phyloP scores from a whole-genome alignment of 2,113 vertebrate species.

The Psilopogon haemacephalus region DNA sequence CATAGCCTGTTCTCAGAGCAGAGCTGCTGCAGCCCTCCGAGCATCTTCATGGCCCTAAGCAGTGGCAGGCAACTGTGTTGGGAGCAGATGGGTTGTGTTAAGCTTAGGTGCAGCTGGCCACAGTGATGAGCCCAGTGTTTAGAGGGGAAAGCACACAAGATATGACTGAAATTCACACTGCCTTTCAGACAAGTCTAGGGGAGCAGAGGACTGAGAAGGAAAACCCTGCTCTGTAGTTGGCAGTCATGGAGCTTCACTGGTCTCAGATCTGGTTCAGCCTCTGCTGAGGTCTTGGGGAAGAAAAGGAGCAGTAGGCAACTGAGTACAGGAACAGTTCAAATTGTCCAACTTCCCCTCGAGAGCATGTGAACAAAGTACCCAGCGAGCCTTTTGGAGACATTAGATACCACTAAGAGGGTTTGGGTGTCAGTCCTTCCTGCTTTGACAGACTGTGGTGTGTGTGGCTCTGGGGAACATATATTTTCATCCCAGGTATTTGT shows the following conservation, averaged over 20 bases:
- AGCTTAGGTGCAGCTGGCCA: background rate
- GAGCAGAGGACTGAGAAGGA: background rate
- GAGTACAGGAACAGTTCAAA: background rate
- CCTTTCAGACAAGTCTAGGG: background rate
- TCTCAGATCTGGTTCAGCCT: background rate
- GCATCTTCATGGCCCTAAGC: no score
- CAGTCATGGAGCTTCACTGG: background rate
- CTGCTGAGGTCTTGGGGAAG: background rate
- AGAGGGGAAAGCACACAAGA: background rate
- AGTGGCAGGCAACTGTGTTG: no score
- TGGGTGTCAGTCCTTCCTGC: background rate
- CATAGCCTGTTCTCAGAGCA: no score
- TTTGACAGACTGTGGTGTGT: background rate
- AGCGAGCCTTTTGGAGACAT: background rate
- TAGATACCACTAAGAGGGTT: background rate
- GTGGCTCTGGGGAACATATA: background rate
- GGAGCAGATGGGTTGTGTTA: background rate
- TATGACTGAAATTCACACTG: background rate
- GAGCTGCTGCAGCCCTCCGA: no score
- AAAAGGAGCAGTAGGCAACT: background rate
- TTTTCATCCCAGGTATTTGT: conserved; percentile 66
- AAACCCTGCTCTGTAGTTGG: background rate
- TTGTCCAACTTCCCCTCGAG: background rate
- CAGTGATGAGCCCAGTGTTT: background rate
- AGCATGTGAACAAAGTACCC: background rate